A percentile compares a stretch with the other conserved stretches of the same genome.
Conservation (phyloP, 92 coral and sea anemone species). For the Zoanthus sociatus region DNA sequence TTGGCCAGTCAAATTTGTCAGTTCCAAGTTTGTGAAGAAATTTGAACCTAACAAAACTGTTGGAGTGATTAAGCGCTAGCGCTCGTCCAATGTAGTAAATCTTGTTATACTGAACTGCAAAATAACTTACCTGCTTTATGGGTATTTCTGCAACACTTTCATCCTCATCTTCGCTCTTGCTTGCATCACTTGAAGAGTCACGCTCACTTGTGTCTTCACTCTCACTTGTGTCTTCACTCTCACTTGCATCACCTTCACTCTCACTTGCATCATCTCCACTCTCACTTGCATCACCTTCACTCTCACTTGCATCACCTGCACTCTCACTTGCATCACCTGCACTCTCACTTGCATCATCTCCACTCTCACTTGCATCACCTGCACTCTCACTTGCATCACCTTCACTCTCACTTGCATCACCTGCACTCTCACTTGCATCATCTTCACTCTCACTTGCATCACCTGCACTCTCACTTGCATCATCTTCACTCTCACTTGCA, state of each 20-base stretch:
- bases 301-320: too few species aligned
- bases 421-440: constrained; percentile 27
- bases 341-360: too few species aligned
- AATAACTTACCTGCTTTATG: constrained; percentile 11
- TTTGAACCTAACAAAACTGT: background rate
- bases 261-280: too few species aligned
- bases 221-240: background rate
- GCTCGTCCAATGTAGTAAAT: constrained; percentile 18
- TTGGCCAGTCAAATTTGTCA: constrained; percentile 31
- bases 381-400: constrained; percentile 22
- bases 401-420: constrained; percentile 30
- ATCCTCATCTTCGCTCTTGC: constrained; percentile 11
- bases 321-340: background rate
- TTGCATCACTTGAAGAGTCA: background rate
- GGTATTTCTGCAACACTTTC: background rate
- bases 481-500: background rate
- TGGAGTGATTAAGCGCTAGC: background rate
- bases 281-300: too few species aligned
- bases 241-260: too few species aligned
- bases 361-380: too few species aligned
- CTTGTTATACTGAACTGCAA: constrained; percentile 19
- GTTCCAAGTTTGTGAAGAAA: constrained; percentile 14
- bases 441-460: constrained; percentile 23
- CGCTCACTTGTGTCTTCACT: background rate
- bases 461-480: constrained; percentile 41